Evolutionary conservation across 2,797 vertebrate genomes (phyloP).

Genomic region (Nothura maculosa): DNA sequence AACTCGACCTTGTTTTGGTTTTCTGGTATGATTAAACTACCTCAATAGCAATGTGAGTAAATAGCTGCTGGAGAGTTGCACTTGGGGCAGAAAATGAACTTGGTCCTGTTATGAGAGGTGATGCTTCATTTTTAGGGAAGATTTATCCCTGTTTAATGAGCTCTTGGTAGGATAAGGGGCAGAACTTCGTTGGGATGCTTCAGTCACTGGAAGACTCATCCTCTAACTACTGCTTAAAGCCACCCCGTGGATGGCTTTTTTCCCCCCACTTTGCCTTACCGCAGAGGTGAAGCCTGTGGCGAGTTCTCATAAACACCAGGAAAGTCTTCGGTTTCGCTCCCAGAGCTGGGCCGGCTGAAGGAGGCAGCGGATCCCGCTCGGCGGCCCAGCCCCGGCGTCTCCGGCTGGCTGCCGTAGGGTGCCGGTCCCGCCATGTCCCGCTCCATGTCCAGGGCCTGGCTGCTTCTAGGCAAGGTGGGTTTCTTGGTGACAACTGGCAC

Average conservation of each 20-base stretch:
- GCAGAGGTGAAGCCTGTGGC: conserved; percentile 26
- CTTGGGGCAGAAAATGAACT: background rate
- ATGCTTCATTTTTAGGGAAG: background rate
- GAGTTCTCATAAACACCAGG: conserved; percentile 31
- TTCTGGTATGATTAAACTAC: background rate
- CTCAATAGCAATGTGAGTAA: background rate
- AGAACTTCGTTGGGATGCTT: background rate
- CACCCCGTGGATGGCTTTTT: background rate
- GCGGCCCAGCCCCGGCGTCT: background rate
- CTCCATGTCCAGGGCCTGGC: conserved; percentile 48
- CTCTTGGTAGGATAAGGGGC: background rate
- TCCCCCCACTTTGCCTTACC: conserved; percentile 65
- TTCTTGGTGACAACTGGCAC: conserved; percentile 44
- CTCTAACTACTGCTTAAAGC: fast-evolving
- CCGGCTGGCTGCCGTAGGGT: background rate
- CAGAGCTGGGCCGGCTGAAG: conserved; percentile 13
- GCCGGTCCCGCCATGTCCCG: background rate
- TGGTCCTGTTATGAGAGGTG: background rate
- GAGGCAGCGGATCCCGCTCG: conserved; percentile 12
- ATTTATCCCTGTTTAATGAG: background rate
- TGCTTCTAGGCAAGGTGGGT: conserved; percentile 30
- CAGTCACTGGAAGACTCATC: background rate
- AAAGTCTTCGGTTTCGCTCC: conserved; percentile 34
- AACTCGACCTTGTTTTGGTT: background rate
- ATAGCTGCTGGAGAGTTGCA: background rate